Evolutionary conservation across 2,888 invertebrate species (phyloP).

Genomic region (Hypsopygia costalis): DNA sequence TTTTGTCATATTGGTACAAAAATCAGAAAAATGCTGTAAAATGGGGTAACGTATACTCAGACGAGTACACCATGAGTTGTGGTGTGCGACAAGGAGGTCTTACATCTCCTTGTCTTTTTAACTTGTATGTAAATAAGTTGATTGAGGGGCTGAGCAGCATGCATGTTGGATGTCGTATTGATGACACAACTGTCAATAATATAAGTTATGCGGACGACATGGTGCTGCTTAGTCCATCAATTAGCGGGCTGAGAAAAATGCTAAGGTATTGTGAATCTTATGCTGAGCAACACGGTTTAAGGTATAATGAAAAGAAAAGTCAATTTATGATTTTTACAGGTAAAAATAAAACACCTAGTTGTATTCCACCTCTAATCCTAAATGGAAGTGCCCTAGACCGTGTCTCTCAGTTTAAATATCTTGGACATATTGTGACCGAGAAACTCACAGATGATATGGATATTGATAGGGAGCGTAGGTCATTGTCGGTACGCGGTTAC

Average conservation of each 20-base stretch:
- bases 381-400: no score
- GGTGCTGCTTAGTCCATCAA: conserved; percentile 4
- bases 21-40: conserved; percentile 10
- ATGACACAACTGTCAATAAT: conserved; percentile 4
- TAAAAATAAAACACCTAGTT: no score
- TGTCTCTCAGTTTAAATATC: neutral
- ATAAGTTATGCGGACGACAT: conserved; percentile 10
- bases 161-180: conserved; percentile 2
- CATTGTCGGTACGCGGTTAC: neutral
- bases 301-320: neutral
- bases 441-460: neutral
- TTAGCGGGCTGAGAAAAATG: neutral
- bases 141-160: conserved; percentile 5
- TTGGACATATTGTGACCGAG: neutral
- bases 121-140: neutral
- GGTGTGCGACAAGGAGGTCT: no score
- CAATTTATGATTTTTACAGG: neutral
- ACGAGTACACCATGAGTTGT: neutral
- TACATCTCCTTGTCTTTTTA: no score
- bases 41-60: neutral
- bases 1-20: conserved; percentile 9
- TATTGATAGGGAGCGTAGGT: neutral
- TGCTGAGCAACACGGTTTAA: neutral
- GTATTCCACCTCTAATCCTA: no score
- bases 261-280: neutral